These are phyloP conservation scores for Laterallus jamaicensis DNA, from an alignment of 2,113 vertebrate species.

Conservation along the genomic window DNA sequence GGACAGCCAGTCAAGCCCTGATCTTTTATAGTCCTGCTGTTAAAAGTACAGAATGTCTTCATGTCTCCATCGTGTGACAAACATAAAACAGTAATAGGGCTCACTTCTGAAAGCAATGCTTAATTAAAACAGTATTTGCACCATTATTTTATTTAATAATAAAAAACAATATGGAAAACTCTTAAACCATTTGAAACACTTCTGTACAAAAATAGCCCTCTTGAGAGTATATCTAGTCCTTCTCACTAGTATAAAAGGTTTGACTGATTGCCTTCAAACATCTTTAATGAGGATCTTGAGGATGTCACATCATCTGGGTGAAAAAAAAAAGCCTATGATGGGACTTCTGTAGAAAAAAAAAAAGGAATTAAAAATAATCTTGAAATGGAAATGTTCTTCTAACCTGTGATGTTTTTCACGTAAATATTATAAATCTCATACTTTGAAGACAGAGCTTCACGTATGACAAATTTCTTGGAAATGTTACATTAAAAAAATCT, in stretches of 20 bases:
- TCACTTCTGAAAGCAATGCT: conserved; percentile 26
- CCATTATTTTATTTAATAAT: conserved; percentile 45
- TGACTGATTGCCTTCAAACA: neutral
- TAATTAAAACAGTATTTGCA: conserved; percentile 58
- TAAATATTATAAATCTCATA: neutral
- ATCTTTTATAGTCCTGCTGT: conserved; percentile 35
- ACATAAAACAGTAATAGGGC: conserved; percentile 39
- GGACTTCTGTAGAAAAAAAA: neutral
- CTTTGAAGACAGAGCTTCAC: neutral
- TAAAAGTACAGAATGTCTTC: conserved; percentile 30
- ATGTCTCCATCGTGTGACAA: conserved; percentile 30
- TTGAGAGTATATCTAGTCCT: neutral
- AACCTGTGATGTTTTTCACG: neutral
- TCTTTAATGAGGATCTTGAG: neutral
- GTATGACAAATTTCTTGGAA: neutral
- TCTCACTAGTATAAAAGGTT: neutral
- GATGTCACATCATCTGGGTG: neutral
- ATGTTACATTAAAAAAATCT: neutral
- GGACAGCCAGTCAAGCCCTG: neutral
- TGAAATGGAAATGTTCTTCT: neutral
- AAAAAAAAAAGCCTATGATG: no score
- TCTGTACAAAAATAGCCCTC: neutral
- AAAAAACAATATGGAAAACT: neutral
- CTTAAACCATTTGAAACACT: conserved; percentile 14
- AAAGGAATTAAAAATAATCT: neutral